Evolutionary conservation across 2,113 vertebrate species (phyloP).

Genomic region (Porphyrio hochstetteri): DNA sequence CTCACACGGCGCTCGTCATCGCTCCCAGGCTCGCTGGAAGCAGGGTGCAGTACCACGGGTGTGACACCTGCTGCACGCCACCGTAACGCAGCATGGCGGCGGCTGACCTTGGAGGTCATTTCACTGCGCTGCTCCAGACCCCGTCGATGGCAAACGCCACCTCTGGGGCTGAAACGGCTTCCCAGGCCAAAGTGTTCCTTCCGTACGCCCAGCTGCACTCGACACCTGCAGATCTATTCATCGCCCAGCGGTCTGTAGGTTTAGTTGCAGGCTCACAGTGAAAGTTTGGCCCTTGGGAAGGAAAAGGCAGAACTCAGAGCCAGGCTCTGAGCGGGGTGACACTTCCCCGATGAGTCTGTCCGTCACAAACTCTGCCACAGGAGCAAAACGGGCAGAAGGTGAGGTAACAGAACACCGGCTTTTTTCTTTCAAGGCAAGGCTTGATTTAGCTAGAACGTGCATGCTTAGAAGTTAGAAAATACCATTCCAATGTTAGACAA

Average conservation of each 20-base stretch:
- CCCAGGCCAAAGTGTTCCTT: background rate
- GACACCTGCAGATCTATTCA: background rate
- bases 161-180: background rate
- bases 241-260: background rate
- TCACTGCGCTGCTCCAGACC: background rate
- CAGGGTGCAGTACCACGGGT: background rate
- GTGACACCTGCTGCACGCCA: background rate
- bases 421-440: background rate
- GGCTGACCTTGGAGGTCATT: background rate
- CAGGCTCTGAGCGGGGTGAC: rapidly evolving
- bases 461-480: background rate
- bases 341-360: background rate
- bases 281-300: background rate
- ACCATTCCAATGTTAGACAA: background rate
- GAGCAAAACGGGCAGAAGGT: background rate
- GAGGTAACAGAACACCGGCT: background rate
- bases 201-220: background rate
- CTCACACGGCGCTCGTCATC: background rate
- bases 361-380: background rate
- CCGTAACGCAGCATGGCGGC: background rate
- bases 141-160: background rate
- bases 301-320: background rate
- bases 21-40: background rate
- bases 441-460: background rate
- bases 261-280: background rate